A percentile compares a stretch with the other conserved stretches of the same genome.
Conservation (phyloP, 2,888 invertebrate genomes). For the Atrina japonica region DNA sequence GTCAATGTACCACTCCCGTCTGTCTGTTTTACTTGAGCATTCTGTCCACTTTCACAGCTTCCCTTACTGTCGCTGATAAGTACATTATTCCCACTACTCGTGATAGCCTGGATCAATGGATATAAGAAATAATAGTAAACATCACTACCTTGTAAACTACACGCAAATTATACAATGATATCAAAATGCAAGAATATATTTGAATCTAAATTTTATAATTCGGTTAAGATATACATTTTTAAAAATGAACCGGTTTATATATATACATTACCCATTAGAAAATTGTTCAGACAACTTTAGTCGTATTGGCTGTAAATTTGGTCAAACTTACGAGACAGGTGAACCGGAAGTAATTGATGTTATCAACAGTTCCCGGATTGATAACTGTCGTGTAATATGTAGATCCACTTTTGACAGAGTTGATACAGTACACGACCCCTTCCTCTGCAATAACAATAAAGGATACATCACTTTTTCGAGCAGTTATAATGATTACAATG, state of each 20-base stretch:
- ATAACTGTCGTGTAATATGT: conserved; percentile 19
- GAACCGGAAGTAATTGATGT: conserved; percentile 49
- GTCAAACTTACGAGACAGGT: conserved; percentile 55
- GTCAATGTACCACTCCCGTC: conserved; percentile 16
- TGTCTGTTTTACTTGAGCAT: conserved; percentile 5
- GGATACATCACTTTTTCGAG: too few species aligned
- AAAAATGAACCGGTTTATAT: too few species aligned
- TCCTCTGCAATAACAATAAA: neutral
- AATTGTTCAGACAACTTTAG: too few species aligned
- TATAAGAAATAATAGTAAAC: too few species aligned
- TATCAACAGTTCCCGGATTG: conserved; percentile 39
- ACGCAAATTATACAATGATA: neutral
- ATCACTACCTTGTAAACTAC: too few species aligned
- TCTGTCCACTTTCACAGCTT: conserved; percentile 11
- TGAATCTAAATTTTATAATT: neutral
- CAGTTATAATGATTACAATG: too few species aligned
- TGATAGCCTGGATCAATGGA: conserved; percentile 8
- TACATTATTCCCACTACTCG: neutral
- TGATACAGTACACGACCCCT: conserved; percentile 18
- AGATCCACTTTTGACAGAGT: conserved; percentile 8
- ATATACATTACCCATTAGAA: too few species aligned
- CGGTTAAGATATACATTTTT: too few species aligned
- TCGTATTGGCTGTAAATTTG: too few species aligned
- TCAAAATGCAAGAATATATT: neutral
- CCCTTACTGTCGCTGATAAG: conserved; percentile 14